A percentile compares a stretch with the other conserved stretches of the same genome.
Evolutionary conservation across 2,113 vertebrate species (phyloP).

Genomic region (Gymnobelideus leadbeateri): DNA sequence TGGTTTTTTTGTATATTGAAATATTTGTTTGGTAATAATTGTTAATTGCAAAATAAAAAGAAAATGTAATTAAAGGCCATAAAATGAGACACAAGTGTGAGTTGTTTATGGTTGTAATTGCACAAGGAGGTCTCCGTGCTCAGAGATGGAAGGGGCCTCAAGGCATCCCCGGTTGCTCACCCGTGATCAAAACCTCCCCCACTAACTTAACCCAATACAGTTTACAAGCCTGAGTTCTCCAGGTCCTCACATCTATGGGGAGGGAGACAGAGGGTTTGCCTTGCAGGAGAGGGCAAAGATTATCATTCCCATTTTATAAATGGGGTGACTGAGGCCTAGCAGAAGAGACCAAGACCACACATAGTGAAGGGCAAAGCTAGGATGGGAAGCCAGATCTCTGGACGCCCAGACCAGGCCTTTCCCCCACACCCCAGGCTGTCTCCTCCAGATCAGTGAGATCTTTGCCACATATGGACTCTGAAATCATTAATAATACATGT

Average conservation of each 20-base stretch:
- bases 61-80: not conserved
- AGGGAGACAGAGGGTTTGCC: not conserved
- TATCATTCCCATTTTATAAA: conserved; percentile 3
- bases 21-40: not conserved
- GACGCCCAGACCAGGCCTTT: not conserved
- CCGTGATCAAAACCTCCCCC: not conserved
- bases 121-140: not conserved
- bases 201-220: too few relatives aligned
- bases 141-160: too few relatives aligned
- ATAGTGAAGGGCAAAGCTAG: not conserved
- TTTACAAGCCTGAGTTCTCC: not conserved
- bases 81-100: not conserved
- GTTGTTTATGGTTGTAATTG: not conserved
- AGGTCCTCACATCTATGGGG: not conserved
- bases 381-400: not conserved
- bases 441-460: not conserved
- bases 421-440: not conserved
- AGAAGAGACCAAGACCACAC: conserved; percentile 10
- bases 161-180: not conserved
- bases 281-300: not conserved
- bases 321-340: conserved; percentile 19
- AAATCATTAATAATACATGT: not conserved
- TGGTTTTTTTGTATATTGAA: not conserved
- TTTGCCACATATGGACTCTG: not conserved
- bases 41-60: not conserved